Evolutionary conservation across 2,888 invertebrate species (phyloP), one percentile per base, ranked within the genome.

Genomic region (Sarcophaga carnaria): DNA sequence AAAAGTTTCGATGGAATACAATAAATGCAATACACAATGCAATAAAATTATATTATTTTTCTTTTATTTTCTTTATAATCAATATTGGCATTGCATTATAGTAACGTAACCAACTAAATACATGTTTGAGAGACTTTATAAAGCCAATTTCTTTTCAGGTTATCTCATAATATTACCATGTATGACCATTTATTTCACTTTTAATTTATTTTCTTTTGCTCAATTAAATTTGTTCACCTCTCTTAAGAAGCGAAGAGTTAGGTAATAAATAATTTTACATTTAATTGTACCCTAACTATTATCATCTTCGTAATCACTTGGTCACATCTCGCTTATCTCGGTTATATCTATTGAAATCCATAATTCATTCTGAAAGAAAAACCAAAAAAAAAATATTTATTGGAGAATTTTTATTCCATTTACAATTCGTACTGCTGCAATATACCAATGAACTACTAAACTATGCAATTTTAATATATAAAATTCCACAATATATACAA

Each of bases 381-480:
- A 49, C 25, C 67, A 12, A 27, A 37, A 69, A n/a, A 47, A 12
- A 14, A 17, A 54, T 14, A 54, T 17, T 54, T 54, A 54, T 54
- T 54, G 54, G 12, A 14, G 17, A 54, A 54, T 20, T 60, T 45
- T 64, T 47, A 8, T 27, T 66, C 45, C 4, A 37, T 25, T 66
- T 54, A 54, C 17, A 54, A 14, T 14, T 54, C 54, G 54, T 54
- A 17, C 27, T 67, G 54, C 80, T 76, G 84, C 84, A 80, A 37
- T 80, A 76, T 22, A 79, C 67, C 70, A 84, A 71, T 84, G 71
- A 85, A 85, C 80, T 84, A 71, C 84, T 80, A 80, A 85, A 80
- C 63, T 75, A 64, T 75, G 14, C 63, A 79, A 66, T 84, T 80
- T 84, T 64, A 85, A 81, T 72, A 78, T 63, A 84, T 78, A 54